Conservation (phyloP, 2,888 invertebrate genomes). For the Cephus pygmeus region DNA sequence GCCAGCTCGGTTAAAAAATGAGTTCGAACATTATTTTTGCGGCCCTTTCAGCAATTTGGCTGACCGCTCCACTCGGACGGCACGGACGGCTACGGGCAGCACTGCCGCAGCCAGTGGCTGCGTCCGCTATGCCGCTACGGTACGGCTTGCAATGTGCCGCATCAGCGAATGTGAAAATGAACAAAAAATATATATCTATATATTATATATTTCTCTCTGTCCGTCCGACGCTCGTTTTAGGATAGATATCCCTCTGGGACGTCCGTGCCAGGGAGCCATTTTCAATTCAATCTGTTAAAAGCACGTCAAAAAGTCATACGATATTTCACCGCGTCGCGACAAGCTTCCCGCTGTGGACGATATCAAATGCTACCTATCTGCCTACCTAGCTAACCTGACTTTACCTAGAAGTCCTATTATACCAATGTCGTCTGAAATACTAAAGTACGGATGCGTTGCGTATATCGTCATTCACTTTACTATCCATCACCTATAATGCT, state of each 20-base stretch:
- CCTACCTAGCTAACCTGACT: background rate
- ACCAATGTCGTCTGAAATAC: background rate
- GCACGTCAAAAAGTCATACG: constrained; percentile 63
- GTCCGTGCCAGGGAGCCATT: constrained; percentile 59
- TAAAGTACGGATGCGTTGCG: background rate
- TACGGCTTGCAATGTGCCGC: constrained; percentile 51
- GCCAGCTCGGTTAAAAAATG: constrained; percentile 45
- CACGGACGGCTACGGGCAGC: background rate
- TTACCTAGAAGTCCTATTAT: background rate
- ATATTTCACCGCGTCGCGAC: constrained; percentile 52
- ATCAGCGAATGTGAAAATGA: constrained; percentile 61
- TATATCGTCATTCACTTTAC: background rate
- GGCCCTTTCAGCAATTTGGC: constrained; percentile 37
- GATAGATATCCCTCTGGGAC: constrained; percentile 54
- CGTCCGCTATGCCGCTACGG: constrained; percentile 6
- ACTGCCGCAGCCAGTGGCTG: constrained; percentile 2
- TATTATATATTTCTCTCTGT: constrained; percentile 29
- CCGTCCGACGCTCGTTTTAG: constrained; percentile 48
- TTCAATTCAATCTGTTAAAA: constrained; percentile 64
- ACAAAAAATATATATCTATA: constrained; percentile 34
- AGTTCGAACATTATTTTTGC: constrained; percentile 58
- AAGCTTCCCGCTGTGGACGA: background rate
- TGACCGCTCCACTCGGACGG: constrained; percentile 40
- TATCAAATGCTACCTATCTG: background rate
- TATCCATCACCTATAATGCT: background rate